Evolutionary conservation across 2,797 vertebrate genomes (phyloP), one percentile per base, ranked within the genome.

Genomic region (Cyprinodon diabolis): DNA sequence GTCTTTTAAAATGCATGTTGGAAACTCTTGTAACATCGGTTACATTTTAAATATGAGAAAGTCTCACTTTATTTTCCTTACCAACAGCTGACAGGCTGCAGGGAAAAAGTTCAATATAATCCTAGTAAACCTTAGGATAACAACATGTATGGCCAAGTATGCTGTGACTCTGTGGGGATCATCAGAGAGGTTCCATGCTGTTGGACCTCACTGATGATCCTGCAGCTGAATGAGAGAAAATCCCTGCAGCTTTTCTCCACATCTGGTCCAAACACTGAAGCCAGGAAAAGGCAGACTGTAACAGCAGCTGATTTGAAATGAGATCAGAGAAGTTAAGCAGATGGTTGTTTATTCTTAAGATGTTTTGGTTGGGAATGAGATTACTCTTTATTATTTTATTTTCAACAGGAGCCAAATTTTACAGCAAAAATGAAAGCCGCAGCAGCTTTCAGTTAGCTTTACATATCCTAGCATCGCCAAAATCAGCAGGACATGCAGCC

Each of bases 241-340:
- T 62, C 30, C 66, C 66, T 40, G 66, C 66, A 69, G 66, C 66
- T 68, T 35, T 35, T 37, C 40, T 58, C 30, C 69, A 69, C 77
- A 78, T 74, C 71, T 74, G 71, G 57, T 56, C 25, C 19, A 74
- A 23, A 4, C 35, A 52, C 8, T 54, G 71, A 43, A 19, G 58
- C 35, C 48, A 65, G 72, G 45, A 21, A 45, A 69, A 66, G 0
- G 30, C n/a, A 37, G 56, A 43, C 66, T 73, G 70, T 48, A 25
- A 40, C 15, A 56, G 45, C 66, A 49, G 49, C 70, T 69, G 76
- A 68, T 78, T 66, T 69, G 71, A 57, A 58, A 23, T 0, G 6
- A 66, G 67, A 70, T 57, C 71, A 74, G 43, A 78, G 67, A 40
- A 6, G 37, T 25, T 35, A n/a, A 43, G 30, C 71, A 68, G 23